Evolutionary conservation across 2,888 invertebrate species (phyloP).

Genomic region (Saturnia japonica): DNA sequence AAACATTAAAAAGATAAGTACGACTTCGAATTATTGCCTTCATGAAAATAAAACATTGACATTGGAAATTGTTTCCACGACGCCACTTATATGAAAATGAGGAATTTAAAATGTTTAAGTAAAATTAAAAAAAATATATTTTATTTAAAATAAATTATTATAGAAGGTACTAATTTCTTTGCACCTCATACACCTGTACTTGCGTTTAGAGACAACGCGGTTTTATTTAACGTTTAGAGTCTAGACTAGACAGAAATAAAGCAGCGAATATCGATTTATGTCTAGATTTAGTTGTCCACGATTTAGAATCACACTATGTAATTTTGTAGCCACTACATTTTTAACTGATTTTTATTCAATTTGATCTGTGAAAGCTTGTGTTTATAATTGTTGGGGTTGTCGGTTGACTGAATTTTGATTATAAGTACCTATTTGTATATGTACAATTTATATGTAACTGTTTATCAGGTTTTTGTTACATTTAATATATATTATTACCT

Average conservation of each 20-base stretch:
- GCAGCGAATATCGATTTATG: conserved; percentile 18
- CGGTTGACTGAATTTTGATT: neutral
- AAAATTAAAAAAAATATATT: neutral
- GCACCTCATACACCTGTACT: neutral
- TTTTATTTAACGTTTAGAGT: conserved; percentile 11
- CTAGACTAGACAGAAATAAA: conserved; percentile 19
- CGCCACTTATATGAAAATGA: neutral
- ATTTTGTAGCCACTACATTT: neutral
- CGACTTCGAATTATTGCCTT: too few species aligned
- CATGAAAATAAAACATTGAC: too few species aligned
- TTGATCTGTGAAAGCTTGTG: neutral
- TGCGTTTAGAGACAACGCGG: conserved; percentile 12
- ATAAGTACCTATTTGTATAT: too few species aligned
- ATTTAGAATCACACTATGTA: neutral
- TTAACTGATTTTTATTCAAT: neutral
- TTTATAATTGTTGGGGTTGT: neutral
- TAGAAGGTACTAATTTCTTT: neutral
- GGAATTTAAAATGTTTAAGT: neutral
- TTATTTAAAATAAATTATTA: neutral
- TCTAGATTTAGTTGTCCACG: conserved; percentile 15
- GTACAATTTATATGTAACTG: neutral
- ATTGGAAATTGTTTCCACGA: neutral
- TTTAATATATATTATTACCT: neutral
- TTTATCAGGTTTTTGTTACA: neutral
- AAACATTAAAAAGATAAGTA: too few species aligned